Conservation (phyloP, 2,888 invertebrate species). For the Drosophila robusta region DNA sequence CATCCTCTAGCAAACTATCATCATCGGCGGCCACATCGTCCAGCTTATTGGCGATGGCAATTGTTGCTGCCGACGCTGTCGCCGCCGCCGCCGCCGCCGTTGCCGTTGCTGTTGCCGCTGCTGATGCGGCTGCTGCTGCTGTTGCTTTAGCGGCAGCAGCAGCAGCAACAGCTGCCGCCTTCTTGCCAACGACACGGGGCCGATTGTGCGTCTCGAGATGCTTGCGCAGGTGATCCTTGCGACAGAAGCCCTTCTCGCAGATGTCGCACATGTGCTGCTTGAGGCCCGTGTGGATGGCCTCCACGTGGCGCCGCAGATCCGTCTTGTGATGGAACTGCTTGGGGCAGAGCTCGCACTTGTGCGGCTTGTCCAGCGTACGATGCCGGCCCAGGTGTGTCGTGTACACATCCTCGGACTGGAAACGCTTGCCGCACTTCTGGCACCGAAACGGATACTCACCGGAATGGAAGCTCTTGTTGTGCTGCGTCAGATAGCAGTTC, state of each 20-base stretch:
- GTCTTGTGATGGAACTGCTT: slow-evolving; percentile 97
- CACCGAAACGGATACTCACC: slow-evolving; percentile 95
- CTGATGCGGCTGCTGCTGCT: slow-evolving; percentile 5
- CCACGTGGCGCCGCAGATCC: slow-evolving; percentile 93
- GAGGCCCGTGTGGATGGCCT: slow-evolving; percentile 92
- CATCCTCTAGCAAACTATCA: slow-evolving; percentile 62
- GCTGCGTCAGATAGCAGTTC: slow-evolving; percentile 95
- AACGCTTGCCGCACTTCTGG: slow-evolving; percentile 93
- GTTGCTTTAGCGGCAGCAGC: slow-evolving; percentile 18
- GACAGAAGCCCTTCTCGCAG: slow-evolving; percentile 94
- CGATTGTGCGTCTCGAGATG: slow-evolving; percentile 91
- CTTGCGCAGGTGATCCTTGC: slow-evolving; percentile 96
- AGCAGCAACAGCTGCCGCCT: slow-evolving; percentile 50
- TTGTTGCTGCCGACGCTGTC: slow-evolving; percentile 12
- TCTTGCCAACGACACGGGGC: slow-evolving; percentile 77
- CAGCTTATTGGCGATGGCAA: slow-evolving; percentile 30
- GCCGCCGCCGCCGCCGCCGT: slow-evolving; percentile 5
- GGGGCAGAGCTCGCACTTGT: slow-evolving; percentile 93
- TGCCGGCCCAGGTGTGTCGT: slow-evolving; percentile 92
- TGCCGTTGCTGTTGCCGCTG: neutral
- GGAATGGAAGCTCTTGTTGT: slow-evolving; percentile 95
- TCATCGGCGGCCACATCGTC: slow-evolving; percentile 71
- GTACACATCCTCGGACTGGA: slow-evolving; percentile 89
- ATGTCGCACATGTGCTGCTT: slow-evolving; percentile 93
- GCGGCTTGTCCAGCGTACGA: slow-evolving; percentile 91